Evolutionary conservation across 2,113 vertebrate genomes (phyloP).

Genomic region (Anarhynchus alexandrinus): DNA sequence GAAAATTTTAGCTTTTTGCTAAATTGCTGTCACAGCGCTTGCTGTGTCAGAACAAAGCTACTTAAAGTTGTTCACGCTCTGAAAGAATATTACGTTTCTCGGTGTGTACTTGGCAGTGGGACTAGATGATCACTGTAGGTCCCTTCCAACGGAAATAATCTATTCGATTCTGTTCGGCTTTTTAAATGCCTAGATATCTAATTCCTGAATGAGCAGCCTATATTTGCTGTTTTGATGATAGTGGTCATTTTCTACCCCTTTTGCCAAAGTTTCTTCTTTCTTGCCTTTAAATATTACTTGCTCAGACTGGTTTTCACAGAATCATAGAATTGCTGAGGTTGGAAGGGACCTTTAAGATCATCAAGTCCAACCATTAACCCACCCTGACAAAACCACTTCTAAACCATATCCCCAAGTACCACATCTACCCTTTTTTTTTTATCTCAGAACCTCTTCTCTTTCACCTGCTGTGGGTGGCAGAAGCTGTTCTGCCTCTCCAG

Average conservation of each 20-base stretch:
- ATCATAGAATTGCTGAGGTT: too few species aligned
- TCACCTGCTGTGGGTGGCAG: background rate
- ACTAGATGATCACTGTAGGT: background rate
- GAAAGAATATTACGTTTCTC: fast-evolving
- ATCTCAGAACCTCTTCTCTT: background rate
- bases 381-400: too few species aligned
- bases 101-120: background rate
- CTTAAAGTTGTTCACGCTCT: background rate
- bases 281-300: fast-evolving
- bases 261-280: background rate
- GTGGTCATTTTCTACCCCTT: background rate
- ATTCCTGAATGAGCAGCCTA: fast-evolving
- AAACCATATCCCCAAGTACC: too few species aligned
- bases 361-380: too few species aligned
- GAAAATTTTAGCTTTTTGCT: background rate
- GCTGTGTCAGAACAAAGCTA: background rate
- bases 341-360: too few species aligned
- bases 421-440: too few species aligned
- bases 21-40: fast-evolving
- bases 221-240: background rate
- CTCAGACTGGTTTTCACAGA: fast-evolving
- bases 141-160: background rate
- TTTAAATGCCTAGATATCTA: too few species aligned
- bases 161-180: background rate
- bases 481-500: background rate